Base-by-base conservation (phyloP, 92 coral and sea anemone species). In the Pocillopora meandrina region DNA sequence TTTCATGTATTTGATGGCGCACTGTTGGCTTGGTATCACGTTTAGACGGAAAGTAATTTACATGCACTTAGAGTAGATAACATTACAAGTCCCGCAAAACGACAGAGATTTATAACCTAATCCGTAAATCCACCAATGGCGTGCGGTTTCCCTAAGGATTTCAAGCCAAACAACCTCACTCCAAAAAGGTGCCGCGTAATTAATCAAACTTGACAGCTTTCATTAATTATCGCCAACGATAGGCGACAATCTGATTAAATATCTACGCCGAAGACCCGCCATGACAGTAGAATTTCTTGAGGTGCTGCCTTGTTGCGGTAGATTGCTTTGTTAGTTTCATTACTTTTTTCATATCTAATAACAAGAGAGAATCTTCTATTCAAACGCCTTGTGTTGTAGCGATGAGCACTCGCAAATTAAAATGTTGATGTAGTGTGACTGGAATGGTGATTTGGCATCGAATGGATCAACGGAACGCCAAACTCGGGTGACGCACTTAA, bases 231-330 rank as follows among this genome's bases (percentile, higher is more conserved):
- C 74, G 63, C 61, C 73, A 66, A 55, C 20, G 56, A 61, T 34
- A 55, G 73, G 83, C 71, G 83, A 79, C 65, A 79, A 79, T 79
- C 83, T 79, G 83, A 79, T 79, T 79, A 79, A 66, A 79, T 70
- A 79, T 78, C 58, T 61, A 42, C 33, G 71, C 72, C 35, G 35
- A 26, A 23, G 69, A 31, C 12, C 70, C 82, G 72, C 59, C 78
- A 57, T 20, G 17, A 20, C 78, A 56, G 17, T 18, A 56, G 63
- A 74, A 52, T 31, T 61, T 33, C 9, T 5, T 23, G 70, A 8
- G 36, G 70, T 23, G 21, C 31, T 65, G 12, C 31, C 31, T 65
- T 1, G 31, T 31, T 67, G 16, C 20, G n/a, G 74, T 70, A 16
- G 74, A 70, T 16, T 34, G 17, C 16, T 20, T 34, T 55, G 9